A percentile compares a stretch with the other conserved stretches of the same genome.
These are phyloP conservation scores for Thalpophila matura DNA, from an alignment of 2,888 invertebrate species.

Conservation along the genomic window DNA sequence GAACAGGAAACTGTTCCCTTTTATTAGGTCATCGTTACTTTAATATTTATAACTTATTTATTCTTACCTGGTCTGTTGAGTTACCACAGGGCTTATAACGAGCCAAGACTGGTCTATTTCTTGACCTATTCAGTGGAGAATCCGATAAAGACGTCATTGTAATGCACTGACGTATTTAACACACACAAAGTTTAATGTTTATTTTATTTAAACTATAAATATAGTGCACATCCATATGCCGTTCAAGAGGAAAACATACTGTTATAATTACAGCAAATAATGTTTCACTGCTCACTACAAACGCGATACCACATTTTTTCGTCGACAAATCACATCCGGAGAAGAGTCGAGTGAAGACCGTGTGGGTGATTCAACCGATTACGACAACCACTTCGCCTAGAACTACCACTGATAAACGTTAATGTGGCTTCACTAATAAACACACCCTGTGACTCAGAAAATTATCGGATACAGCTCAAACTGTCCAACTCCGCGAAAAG, in stretches of 20 bases:
- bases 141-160: constrained; percentile 85
- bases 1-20: constrained; percentile 40
- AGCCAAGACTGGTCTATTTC: constrained; percentile 84
- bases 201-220: constrained; percentile 40
- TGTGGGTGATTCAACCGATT: constrained; percentile 85
- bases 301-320: constrained; percentile 88
- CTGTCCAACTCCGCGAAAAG: constrained; percentile 18
- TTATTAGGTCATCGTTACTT: constrained; percentile 33
- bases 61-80: constrained; percentile 80
- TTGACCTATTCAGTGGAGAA: constrained; percentile 81
- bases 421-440: constrained; percentile 71
- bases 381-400: constrained; percentile 75
- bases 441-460: constrained; percentile 63
- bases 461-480: constrained; percentile 18
- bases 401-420: constrained; percentile 78
- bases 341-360: constrained; percentile 77
- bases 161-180: constrained; percentile 53
- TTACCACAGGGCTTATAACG: constrained; percentile 81
- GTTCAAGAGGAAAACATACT: constrained; percentile 86
- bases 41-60: neutral
- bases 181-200: constrained; percentile 46
- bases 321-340: constrained; percentile 90
- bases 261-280: constrained; percentile 81
- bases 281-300: constrained; percentile 78
- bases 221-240: constrained; percentile 73